These are phyloP conservation scores for Herpailurus yagouaroundi DNA, from an alignment of 2,113 vertebrate species.

Conservation along the genomic window DNA sequence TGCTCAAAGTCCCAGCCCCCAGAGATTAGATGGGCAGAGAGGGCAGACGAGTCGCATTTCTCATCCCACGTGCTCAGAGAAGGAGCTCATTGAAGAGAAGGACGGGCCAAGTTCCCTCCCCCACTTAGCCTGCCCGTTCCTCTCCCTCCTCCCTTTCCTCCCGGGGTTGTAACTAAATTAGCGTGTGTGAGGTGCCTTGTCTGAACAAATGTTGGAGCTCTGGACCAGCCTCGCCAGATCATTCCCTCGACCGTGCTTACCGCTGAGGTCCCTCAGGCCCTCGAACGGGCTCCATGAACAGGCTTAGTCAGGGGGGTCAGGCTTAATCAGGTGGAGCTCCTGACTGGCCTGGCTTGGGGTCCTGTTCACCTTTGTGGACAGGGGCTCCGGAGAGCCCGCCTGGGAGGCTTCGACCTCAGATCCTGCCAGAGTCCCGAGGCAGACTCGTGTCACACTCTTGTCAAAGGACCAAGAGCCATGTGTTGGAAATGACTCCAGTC, in stretches of 20 bases:
- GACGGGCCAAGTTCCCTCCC: fast-evolving
- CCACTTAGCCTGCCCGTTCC: neutral
- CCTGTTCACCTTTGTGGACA: neutral
- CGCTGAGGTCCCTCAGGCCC: neutral
- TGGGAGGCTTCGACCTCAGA: neutral
- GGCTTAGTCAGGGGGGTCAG: neutral
- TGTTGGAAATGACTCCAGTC: neutral
- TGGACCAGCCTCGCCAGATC: neutral
- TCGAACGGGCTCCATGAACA: fast-evolving
- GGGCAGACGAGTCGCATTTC: fast-evolving
- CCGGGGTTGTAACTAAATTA: too few species aligned
- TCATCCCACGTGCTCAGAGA: fast-evolving
- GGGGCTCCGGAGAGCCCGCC: neutral
- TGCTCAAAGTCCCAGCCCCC: neutral
- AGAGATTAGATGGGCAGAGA: neutral
- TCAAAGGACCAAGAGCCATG: neutral
- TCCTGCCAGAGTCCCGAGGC: neutral
- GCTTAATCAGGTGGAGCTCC: fast-evolving
- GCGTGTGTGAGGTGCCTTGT: neutral
- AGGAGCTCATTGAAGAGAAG: neutral
- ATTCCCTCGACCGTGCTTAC: neutral
- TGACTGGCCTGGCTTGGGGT: neutral
- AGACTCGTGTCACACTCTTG: neutral
- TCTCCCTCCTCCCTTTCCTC: neutral
- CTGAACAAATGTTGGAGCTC: neutral